Evolutionary conservation across 2,113 vertebrate genomes (phyloP).

Genomic region (Xerus inauris): DNA sequence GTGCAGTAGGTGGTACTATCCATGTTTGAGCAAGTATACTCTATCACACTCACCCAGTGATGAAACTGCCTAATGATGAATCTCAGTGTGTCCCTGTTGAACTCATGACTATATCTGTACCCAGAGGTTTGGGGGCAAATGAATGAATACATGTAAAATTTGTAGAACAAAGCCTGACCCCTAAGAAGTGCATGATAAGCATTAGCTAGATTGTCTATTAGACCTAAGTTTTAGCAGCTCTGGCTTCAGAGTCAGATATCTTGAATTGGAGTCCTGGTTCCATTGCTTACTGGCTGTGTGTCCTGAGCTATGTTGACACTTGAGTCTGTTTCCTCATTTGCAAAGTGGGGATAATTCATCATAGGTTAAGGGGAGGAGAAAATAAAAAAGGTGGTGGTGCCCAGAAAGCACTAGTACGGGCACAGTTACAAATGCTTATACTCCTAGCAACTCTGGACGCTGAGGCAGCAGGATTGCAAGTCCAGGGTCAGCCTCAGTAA

Average conservation of each 20-base stretch:
- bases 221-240: not conserved
- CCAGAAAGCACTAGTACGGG: rapidly evolving
- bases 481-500: too few species aligned
- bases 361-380: not conserved
- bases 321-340: not conserved
- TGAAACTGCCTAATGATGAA: too few species aligned
- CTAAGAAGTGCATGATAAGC: not conserved
- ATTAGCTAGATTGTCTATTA: not conserved
- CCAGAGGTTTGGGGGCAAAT: not conserved
- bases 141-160: not conserved
- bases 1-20: too few species aligned
- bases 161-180: not conserved
- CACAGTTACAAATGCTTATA: too few species aligned
- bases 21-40: not conserved
- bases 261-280: not conserved
- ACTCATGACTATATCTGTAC: too few species aligned
- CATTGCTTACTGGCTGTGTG: not conserved
- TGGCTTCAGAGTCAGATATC: not conserved
- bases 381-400: too few species aligned
- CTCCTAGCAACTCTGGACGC: too few species aligned
- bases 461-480: too few species aligned
- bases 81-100: not conserved
- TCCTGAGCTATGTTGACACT: not conserved
- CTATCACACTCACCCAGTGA: not conserved
- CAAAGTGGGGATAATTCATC: not conserved